Evolutionary conservation across 2,888 invertebrate species (phyloP), one percentile per base, ranked within the genome.

Genomic region (Caenorhabditis angaria): DNA sequence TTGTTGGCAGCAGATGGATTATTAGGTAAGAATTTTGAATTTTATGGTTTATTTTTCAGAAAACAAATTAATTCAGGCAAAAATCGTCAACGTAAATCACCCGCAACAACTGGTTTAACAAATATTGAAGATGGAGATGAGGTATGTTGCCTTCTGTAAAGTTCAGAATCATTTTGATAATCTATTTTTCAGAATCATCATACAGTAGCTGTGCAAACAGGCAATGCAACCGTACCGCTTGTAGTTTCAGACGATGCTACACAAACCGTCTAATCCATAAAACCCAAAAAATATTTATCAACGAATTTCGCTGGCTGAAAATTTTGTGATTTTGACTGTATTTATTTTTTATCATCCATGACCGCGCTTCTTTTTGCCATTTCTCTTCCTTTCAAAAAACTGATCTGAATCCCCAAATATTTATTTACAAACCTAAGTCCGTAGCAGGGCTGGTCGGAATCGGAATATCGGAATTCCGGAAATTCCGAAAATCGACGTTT

Each of bases 1-100:
- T 77, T 87, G 18, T 66, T 87, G 70, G 81, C 85, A 0, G 87
- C 87, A 27, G 87, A 87, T 68, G 87, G 86, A 24, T 70, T 85
- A 8, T 68, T 87, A 53, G 85, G 85, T 72, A 55, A 22, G 53
- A 14, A 22, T 10, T 65, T 51, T 53, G 20, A 12, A 54, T 25
- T 1, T 14, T 4, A 18, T 29, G 12, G 50, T 58, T 58, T 56
- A n/a, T n/a, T n/a, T n/a, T n/a, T 20, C 25, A 5, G 32, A 51
- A 20, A 58, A 6, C 2, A 18, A 18, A 27, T 28, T 54, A 4
- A 4, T 28, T 75, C 59, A 78, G 78, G 78, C 27, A 69, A 65
- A 32, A 65, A 68, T 25, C 54, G 73, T 18, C 53, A 55, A 20
- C 35, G 78, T 20, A 62, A 75, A 22, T 65, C 78, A 0, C 76